These are phyloP conservation scores for Caenorhabditis japonica DNA, from an alignment of 2,888 invertebrate species.

Conservation along the genomic window DNA sequence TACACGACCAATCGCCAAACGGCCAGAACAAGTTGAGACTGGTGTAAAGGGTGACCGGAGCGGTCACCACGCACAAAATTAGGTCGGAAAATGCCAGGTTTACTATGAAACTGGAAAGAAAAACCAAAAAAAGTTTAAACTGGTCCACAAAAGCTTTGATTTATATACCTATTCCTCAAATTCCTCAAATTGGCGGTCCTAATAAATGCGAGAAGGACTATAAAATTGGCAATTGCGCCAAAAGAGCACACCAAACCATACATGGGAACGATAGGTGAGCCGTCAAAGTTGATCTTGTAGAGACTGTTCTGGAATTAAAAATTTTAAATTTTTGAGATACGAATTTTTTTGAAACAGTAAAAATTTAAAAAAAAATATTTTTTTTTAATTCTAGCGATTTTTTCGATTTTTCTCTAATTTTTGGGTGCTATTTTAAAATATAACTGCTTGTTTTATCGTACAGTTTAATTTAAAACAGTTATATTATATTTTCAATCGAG, in stretches of 20 bases:
- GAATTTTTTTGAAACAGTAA: not conserved
- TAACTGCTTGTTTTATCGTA: not conserved
- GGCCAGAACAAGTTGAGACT: constrained; percentile 76
- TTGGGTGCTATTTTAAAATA: not conserved
- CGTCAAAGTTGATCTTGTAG: constrained; percentile 70
- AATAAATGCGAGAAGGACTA: constrained; percentile 71
- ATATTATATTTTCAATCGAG: no score
- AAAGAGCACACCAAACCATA: constrained; percentile 73
- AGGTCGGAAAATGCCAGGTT: constrained; percentile 76
- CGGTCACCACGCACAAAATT: constrained; percentile 73
- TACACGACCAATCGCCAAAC: constrained; percentile 72
- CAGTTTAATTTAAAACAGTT: no score
- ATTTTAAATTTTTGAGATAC: not conserved
- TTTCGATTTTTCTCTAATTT: not conserved
- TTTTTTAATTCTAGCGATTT: not conserved
- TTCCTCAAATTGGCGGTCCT: constrained; percentile 71
- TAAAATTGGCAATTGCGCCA: constrained; percentile 72
- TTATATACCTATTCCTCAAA: constrained; percentile 72
- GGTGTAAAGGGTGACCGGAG: constrained; percentile 74
- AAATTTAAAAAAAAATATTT: not conserved
- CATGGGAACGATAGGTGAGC: constrained; percentile 65
- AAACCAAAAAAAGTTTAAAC: not conserved
- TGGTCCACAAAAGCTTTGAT: not conserved
- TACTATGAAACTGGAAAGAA: constrained; percentile 71
- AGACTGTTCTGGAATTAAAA: constrained; percentile 68